Evolutionary conservation across 2,797 vertebrate genomes (phyloP), one percentile per base, ranked within the genome.

Genomic region (Furcifer pardalis): DNA sequence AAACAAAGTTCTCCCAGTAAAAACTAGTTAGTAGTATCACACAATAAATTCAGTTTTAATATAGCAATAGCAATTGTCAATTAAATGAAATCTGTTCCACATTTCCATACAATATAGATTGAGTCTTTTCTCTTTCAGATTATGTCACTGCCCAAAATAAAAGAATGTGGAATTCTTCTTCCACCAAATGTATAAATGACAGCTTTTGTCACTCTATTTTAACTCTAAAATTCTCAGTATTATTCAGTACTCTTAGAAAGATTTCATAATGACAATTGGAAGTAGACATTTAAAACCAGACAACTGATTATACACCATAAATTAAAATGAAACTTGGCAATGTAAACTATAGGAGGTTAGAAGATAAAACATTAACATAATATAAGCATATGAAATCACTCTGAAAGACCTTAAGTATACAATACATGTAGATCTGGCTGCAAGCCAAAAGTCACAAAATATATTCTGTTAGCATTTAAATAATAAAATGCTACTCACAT

Each of bases 311-410:
- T 40, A 86, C 65, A 77, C 87, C 88, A 88, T 91, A 94, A 95
- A 95, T 95, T 91, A 93, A 93, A 91, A 88, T 76, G 79, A 77
- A 92, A 87, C 89, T 91, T 85, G 69, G 82, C 82, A 85, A 89
- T 37, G 73, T 90, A 90, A 93, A 86, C 78, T 90, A 90, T 87
- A 94, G 80, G 83, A 86, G 79, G 84, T 89, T 56, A 94, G 90
- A 94, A 92, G 77, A 76, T 49, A 92, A 91, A 94, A 91, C 84
- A 89, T 84, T 82, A 88, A 92, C 25, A n/a, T 83, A 90, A 93
- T 63, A 87, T 78, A 94, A 94, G 91, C 93, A 94, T 59, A 91
- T 87, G 91, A 95, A 95, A 95, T 91, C 84, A 93, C 92, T 42
- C 59, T 8, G 76, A 94, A 93, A 88, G 66, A 63, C 88, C 85